A percentile compares a stretch with the other conserved stretches of the same genome.
These are phyloP conservation scores for Orthonychiurus folsomi DNA, from an alignment of 2,888 invertebrate genomes.

Conservation along the genomic window DNA sequence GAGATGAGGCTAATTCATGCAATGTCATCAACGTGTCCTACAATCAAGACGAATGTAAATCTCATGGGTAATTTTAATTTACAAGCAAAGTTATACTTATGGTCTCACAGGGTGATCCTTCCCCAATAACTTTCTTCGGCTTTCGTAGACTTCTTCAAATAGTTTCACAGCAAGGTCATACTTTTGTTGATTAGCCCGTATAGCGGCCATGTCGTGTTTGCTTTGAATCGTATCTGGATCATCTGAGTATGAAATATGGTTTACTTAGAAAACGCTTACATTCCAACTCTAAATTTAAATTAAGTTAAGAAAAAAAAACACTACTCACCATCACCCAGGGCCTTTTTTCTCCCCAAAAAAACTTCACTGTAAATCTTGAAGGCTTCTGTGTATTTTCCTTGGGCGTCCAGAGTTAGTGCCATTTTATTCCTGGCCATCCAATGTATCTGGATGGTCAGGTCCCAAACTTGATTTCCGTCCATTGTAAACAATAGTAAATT, in stretches of 20 bases:
- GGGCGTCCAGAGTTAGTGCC: slow-evolving; percentile 17
- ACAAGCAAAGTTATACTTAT: too few relatives aligned
- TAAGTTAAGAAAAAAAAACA: background rate
- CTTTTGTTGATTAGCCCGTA: slow-evolving; percentile 23
- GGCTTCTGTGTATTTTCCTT: slow-evolving; percentile 17
- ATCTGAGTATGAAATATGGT: slow-evolving; percentile 9
- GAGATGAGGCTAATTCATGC: slow-evolving; percentile 14
- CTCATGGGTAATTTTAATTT: too few relatives aligned
- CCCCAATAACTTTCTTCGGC: slow-evolving; percentile 15
- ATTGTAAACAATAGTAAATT: slow-evolving; percentile 17
- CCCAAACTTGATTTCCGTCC: slow-evolving; percentile 17
- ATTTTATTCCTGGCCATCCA: slow-evolving; percentile 18
- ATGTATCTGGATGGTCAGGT: slow-evolving; percentile 18
- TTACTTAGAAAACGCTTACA: background rate
- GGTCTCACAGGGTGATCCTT: slow-evolving; percentile 20
- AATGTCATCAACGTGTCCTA: slow-evolving; percentile 21
- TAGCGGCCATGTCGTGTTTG: slow-evolving; percentile 23
- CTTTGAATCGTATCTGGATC: slow-evolving; percentile 17
- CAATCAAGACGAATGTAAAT: too few relatives aligned
- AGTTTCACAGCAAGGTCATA: slow-evolving; percentile 23
- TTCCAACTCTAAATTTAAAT: too few relatives aligned
- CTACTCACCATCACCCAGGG: slow-evolving; percentile 16
- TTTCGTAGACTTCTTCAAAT: slow-evolving; percentile 22
- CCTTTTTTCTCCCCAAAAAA: slow-evolving; percentile 18
- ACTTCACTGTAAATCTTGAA: slow-evolving; percentile 17